Evolutionary conservation across 2,797 vertebrate genomes (phyloP).

Genomic region (Phylloscopus collybita): DNA sequence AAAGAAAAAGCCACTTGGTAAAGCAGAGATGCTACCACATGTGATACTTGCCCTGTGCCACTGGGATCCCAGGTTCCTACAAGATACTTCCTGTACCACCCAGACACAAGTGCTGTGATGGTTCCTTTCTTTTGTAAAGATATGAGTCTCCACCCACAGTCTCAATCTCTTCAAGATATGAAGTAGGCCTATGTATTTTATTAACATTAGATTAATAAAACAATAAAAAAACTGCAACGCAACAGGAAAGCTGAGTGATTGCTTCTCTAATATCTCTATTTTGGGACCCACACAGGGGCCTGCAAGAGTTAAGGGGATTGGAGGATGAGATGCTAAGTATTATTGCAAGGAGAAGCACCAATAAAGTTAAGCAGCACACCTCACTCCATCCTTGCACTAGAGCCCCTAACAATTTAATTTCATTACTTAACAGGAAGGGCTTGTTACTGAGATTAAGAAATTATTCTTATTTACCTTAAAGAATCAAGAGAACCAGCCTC

Average conservation of each 20-base stretch:
- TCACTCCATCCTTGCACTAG: neutral
- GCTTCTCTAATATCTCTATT: neutral
- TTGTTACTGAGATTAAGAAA: neutral
- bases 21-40: neutral
- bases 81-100: neutral
- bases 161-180: neutral
- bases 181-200: neutral
- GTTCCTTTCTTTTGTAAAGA: neutral
- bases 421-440: neutral
- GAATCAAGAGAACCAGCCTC: neutral
- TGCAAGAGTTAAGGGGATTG: neutral
- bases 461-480: neutral
- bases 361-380: neutral
- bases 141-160: neutral
- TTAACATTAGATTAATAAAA: neutral
- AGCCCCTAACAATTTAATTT: neutral
- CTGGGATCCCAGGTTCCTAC: neutral
- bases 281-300: neutral
- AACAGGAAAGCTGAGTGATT: neutral
- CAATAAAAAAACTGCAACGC: fast-evolving
- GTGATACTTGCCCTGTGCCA: neutral
- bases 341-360: neutral
- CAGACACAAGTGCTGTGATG: neutral
- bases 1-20: neutral
- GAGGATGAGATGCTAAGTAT: neutral